These are phyloP conservation scores for Odontamblyopus rebecca DNA, from an alignment of 2,797 vertebrate genomes.

Conservation along the genomic window DNA sequence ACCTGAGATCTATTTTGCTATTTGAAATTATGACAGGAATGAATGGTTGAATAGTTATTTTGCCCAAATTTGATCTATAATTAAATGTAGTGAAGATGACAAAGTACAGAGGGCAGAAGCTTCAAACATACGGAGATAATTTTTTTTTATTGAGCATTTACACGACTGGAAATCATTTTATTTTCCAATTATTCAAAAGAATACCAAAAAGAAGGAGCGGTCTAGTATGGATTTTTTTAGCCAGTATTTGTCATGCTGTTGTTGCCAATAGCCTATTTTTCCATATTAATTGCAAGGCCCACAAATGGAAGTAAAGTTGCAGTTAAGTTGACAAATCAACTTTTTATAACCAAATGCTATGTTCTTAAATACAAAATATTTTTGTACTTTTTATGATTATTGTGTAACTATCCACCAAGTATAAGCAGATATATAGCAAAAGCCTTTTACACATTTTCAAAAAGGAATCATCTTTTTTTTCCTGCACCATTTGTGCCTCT, in stretches of 20 bases:
- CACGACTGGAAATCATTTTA: background rate
- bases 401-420: background rate
- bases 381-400: background rate
- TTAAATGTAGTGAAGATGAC: background rate
- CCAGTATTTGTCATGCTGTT: background rate
- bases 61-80: no score
- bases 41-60: background rate
- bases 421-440: no score
- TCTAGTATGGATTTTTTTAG: background rate
- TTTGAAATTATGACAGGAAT: background rate
- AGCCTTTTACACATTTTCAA: no score
- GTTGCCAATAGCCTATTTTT: background rate
- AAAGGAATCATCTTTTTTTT: no score
- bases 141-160: background rate
- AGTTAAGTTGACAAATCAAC: background rate
- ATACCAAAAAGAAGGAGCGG: background rate
- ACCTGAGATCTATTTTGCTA: no score
- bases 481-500: background rate
- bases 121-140: background rate
- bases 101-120: background rate
- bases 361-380: no score
- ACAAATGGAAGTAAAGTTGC: background rate
- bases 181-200: background rate
- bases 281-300: background rate
- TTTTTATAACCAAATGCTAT: background rate